Evolutionary conservation across 2,113 vertebrate genomes (phyloP).

Genomic region (Osmerus mordax): DNA sequence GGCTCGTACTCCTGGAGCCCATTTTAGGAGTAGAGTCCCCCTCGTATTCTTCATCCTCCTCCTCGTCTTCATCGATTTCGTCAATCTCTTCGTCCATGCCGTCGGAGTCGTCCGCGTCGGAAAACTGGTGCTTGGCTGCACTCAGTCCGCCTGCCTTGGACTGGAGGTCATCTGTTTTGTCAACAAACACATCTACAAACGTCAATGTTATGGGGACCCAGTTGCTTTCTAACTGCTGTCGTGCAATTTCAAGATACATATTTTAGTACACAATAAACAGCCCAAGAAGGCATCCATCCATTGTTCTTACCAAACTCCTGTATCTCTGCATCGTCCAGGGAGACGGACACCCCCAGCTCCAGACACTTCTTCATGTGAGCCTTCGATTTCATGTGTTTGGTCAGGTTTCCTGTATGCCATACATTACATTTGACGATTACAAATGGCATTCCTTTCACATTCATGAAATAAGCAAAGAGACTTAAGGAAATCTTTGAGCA

Average conservation of each 20-base stretch:
- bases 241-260: background rate
- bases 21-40: conserved; percentile 92
- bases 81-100: conserved; percentile 87
- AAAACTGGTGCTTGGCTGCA: conserved; percentile 92
- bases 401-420: conserved; percentile 84
- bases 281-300: too few species aligned
- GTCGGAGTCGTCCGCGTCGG: conserved; percentile 92
- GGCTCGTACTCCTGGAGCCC: conserved; percentile 91
- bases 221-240: background rate
- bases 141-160: conserved; percentile 75
- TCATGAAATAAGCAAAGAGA: too few species aligned
- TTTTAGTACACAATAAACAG: background rate
- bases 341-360: conserved; percentile 93
- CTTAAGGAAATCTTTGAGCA: conserved; percentile 43
- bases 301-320: conserved; percentile 84
- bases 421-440: too few species aligned
- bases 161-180: conserved; percentile 79
- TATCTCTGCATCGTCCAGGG: conserved; percentile 87
- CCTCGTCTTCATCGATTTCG: conserved; percentile 90
- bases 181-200: conserved; percentile 18
- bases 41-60: conserved; percentile 92
- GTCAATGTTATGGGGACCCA: background rate
- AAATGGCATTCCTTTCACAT: too few species aligned
- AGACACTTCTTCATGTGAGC: conserved; percentile 99
- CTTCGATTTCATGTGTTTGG: conserved; percentile 99